phyloP scores from a whole-genome alignment of 2,113 vertebrate genomes.

The Corythornis vintsioides region DNA sequence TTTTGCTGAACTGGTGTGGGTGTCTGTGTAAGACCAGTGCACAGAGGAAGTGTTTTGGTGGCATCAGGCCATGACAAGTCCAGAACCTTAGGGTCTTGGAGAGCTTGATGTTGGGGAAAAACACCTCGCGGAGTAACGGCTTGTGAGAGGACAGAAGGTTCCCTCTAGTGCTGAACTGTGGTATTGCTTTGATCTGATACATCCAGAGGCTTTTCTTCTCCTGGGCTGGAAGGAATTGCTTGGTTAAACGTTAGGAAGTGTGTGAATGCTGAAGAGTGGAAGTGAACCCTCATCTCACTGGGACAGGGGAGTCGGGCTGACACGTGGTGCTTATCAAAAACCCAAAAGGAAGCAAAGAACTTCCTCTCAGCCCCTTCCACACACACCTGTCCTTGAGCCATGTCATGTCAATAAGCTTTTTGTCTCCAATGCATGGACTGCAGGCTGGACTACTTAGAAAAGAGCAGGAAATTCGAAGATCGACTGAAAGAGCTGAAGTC shows the following conservation, averaged over 20 bases:
- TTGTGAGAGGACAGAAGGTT: background rate
- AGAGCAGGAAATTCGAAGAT: slow-evolving; percentile 90
- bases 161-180: background rate
- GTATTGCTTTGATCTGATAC: background rate
- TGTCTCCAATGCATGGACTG: background rate
- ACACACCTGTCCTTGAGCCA: background rate
- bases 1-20: background rate
- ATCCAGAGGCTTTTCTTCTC: background rate
- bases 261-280: background rate
- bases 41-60: background rate
- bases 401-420: background rate
- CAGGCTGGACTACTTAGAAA: slow-evolving; percentile 92
- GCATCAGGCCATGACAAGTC: background rate
- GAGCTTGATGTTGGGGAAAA: background rate
- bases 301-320: background rate
- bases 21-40: background rate
- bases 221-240: background rate
- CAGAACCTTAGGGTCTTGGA: background rate
- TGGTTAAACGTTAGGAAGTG: background rate
- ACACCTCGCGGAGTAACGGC: background rate
- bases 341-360: background rate
- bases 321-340: background rate
- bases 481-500: slow-evolving; percentile 90
- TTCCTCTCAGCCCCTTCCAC: background rate
- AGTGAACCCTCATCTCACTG: background rate